Evolutionary conservation across 2,113 vertebrate genomes (phyloP), one percentile per base, ranked within the genome.

Genomic region (Coptodon bakossiorum): DNA sequence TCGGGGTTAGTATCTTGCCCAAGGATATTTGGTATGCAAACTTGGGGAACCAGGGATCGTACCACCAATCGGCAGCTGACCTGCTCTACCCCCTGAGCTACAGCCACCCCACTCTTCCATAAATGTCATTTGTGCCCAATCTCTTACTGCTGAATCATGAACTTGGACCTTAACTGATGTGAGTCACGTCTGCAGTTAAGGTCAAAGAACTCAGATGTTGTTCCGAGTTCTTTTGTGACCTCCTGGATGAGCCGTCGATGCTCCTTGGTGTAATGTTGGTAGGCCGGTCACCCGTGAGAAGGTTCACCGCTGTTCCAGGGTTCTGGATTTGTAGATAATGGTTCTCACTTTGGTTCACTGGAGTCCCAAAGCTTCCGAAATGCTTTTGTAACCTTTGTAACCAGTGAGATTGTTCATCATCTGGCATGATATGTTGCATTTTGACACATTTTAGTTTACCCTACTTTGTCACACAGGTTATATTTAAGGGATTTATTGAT

Each of bases 221-320:
- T 27, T 9, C 22, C 1, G 13, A 43, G 38, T 73, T 27, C 38
- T 43, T 45, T 24, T 73, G 66, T 45, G 66, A 6, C 66, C 38
- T 17, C 2, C 2, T 73, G 66, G 38, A 73, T 43, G 38, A 71
- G 66, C 13, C 7, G 1, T 43, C 8, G 0, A 24, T 71, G 66
- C n/a, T 40, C n/a, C 12, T 16, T 9, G 66, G 66, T 0, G 13
- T 27, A 27, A 45, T 27, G 13, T 45, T 4, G 38, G 66, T 24
- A 71, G n/a, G 66, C 66, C 16, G 9, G 31, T 34, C 59, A 63
- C 29, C 0, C 5, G 17, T 24, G 66, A 24, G 66, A 43, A 45
- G 22, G 22, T 10, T 73, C 66, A 9, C n/a, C 66, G 6, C 66
- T 6, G 38, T 6, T 71, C 66, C 1, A 43, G n/a, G 66, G 38